Conservation (phyloP, 2,113 vertebrate genomes). For the Aplodontia rufa region DNA sequence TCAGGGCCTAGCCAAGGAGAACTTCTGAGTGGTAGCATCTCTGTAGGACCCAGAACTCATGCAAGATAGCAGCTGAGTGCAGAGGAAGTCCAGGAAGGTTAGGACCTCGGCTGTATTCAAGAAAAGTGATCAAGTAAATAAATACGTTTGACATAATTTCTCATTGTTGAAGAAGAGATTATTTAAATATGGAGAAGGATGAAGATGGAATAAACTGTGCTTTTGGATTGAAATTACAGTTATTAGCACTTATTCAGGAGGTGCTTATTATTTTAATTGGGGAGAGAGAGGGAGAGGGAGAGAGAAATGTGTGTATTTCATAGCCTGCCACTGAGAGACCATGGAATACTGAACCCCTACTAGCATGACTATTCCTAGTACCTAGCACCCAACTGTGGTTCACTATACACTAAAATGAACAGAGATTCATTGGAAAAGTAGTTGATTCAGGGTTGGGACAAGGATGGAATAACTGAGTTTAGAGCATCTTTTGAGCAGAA, state of each 20-base stretch:
- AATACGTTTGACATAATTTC: not conserved
- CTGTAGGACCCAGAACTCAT: not conserved
- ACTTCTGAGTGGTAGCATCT: not conserved
- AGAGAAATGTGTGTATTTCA: not conserved
- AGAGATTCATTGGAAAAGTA: not conserved
- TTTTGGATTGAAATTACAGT: not conserved
- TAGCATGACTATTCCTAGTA: not conserved
- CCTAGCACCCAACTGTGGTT: not conserved
- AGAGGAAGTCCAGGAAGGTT: not conserved
- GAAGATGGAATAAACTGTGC: not conserved
- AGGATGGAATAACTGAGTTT: not conserved
- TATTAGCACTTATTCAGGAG: not conserved
- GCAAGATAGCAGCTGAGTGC: not conserved
- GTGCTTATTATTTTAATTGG: not conserved
- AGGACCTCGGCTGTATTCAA: not conserved
- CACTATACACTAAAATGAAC: not conserved
- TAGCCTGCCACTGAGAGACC: not conserved
- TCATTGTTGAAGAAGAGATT: not conserved
- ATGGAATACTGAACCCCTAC: not conserved
- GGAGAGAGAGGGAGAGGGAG: not conserved
- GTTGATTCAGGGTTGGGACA: not conserved
- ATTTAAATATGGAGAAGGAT: not conserved
- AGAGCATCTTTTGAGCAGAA: not conserved
- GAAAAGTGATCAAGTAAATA: not conserved
- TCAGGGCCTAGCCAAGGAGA: not conserved